These are phyloP conservation scores for Podabrus alpinus DNA, from an alignment of 2,888 invertebrate genomes.

Conservation along the genomic window DNA sequence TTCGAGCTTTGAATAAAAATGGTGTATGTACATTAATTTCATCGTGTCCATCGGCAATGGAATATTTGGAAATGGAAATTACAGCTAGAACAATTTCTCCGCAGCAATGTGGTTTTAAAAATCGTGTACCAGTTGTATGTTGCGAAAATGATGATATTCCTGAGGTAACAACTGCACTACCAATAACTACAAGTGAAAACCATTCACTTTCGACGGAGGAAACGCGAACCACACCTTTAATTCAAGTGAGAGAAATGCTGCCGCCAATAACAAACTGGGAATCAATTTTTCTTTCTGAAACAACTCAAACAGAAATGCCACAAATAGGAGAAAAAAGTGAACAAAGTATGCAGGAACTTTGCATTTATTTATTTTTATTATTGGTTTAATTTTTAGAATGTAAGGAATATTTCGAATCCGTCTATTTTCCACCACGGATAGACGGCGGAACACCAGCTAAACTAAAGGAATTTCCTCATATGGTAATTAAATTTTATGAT, in stretches of 20 bases:
- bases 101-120: constrained; percentile 42
- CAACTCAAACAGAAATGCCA: not conserved
- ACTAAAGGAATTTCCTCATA: constrained; percentile 63
- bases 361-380: not conserved
- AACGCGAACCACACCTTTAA: not conserved
- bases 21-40: constrained; percentile 39
- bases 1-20: not conserved
- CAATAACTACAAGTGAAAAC: constrained; percentile 3
- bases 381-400: constrained; percentile 51
- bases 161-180: constrained; percentile 4
- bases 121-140: constrained; percentile 42
- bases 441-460: constrained; percentile 54
- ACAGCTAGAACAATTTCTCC: constrained; percentile 32
- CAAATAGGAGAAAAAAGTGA: constrained; percentile 29
- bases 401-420: constrained; percentile 52
- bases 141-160: not conserved
- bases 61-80: no score
- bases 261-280: not conserved
- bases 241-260: not conserved
- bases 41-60: constrained; percentile 37
- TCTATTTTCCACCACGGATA: constrained; percentile 46
- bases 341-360: constrained; percentile 52
- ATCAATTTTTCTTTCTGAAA: not conserved
- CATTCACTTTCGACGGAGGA: not conserved
- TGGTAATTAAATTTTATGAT: constrained; percentile 51